These are phyloP conservation scores for Xenopus borealis DNA, from an alignment of 2,113 vertebrate genomes.

Conservation along the genomic window DNA sequence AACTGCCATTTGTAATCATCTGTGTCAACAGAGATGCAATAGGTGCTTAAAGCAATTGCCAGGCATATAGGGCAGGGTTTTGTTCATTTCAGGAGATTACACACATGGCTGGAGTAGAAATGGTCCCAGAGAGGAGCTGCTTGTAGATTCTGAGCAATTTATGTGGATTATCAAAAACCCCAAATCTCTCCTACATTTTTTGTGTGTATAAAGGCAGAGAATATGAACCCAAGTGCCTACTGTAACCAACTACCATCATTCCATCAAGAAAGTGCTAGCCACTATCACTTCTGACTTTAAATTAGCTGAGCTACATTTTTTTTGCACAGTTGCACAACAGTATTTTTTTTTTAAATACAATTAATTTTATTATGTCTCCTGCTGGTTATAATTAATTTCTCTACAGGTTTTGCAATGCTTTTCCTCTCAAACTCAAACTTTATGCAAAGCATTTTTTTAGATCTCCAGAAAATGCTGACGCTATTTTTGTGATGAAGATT, in stretches of 20 bases:
- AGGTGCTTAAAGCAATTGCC: slow-evolving; percentile 5
- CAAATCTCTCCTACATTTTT: background rate
- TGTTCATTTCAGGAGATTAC: background rate
- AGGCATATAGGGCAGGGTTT: slow-evolving; percentile 2
- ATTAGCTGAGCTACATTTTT: background rate
- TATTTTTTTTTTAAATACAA: no score
- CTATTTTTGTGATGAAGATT: no score
- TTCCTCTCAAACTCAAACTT: no score
- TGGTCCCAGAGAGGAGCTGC: background rate
- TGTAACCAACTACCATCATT: background rate
- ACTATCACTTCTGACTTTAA: background rate
- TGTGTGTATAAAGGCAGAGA: slow-evolving; percentile 2
- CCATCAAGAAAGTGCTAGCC: background rate
- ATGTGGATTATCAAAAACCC: background rate
- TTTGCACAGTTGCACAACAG: no score
- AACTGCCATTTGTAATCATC: slow-evolving; percentile 40
- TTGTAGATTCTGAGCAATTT: background rate
- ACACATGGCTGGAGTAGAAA: slow-evolving; percentile 1
- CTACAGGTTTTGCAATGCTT: no score
- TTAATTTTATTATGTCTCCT: no score
- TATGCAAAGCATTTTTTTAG: no score
- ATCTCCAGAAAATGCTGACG: no score
- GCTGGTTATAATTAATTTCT: no score
- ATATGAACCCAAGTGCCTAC: background rate
- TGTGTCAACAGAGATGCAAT: slow-evolving; percentile 28